Conservation (phyloP, 2,888 invertebrate species). For the Trachelus tabidus region DNA sequence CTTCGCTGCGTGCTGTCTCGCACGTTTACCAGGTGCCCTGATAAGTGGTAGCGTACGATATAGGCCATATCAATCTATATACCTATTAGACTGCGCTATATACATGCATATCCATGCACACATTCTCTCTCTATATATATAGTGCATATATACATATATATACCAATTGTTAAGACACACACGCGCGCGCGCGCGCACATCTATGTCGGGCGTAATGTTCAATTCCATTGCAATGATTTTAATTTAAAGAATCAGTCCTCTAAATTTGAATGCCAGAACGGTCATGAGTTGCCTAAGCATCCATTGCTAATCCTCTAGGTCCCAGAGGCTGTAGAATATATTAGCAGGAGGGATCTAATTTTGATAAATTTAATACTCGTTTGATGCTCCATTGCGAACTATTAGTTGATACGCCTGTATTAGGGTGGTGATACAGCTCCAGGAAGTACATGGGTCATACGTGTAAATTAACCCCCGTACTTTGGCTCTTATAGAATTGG, state of each 20-base stretch:
- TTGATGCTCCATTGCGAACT: background rate
- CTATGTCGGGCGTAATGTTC: background rate
- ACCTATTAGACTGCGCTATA: background rate
- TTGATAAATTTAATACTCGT: background rate
- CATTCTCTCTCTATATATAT: background rate
- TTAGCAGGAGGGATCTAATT: background rate
- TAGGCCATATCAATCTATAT: background rate
- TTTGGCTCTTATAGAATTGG: background rate
- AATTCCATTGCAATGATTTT: background rate
- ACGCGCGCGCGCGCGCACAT: too few species aligned
- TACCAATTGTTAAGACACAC: too few species aligned
- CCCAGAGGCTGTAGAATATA: background rate
- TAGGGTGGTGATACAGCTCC: background rate
- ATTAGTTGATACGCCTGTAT: background rate
- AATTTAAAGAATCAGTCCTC: background rate
- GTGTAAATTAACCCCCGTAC: background rate
- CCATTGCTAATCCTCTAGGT: background rate
- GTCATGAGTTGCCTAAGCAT: background rate
- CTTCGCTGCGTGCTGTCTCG: slow-evolving; percentile 48
- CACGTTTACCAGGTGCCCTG: slow-evolving; percentile 43
- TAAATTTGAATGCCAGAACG: background rate
- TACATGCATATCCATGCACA: background rate
- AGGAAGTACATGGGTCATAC: background rate
- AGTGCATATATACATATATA: too few species aligned
- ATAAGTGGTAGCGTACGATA: slow-evolving; percentile 11